Evolutionary conservation across 1,140 invertebrate genomes (phyloP).

Genomic region (Dreissena rostriformis): DNA sequence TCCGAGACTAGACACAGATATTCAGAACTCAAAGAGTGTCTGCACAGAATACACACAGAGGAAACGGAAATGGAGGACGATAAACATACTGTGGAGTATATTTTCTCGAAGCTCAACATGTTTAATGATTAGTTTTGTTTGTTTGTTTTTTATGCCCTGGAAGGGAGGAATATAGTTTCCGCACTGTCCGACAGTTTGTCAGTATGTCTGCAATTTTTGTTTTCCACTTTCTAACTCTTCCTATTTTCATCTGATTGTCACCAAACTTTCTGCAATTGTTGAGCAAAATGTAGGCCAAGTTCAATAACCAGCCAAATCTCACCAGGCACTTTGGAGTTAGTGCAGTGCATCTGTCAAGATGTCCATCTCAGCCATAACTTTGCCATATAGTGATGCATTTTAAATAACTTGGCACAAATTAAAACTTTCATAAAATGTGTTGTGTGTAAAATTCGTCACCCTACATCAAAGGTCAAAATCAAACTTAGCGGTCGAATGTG

Average conservation of each 20-base stretch:
- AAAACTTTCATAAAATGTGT: background rate
- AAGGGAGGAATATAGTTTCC: background rate
- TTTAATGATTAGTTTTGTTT: slow-evolving; percentile 23
- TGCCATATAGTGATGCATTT: background rate
- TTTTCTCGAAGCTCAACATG: slow-evolving; percentile 43
- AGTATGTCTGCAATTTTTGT: background rate
- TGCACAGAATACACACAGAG: slow-evolving; percentile 68
- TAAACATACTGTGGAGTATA: slow-evolving; percentile 60
- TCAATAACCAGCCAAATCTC: background rate
- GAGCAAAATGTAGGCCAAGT: background rate
- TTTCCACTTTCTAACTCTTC: background rate
- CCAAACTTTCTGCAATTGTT: background rate
- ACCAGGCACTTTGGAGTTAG: background rate
- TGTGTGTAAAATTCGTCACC: background rate
- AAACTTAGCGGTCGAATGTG: background rate
- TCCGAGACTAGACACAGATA: slow-evolving; percentile 70
- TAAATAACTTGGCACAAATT: background rate
- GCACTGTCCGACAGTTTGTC: background rate
- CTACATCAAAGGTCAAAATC: background rate
- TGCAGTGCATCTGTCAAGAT: background rate
- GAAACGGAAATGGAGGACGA: slow-evolving; percentile 67
- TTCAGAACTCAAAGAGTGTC: slow-evolving; percentile 70
- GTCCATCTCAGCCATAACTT: background rate
- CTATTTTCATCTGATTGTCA: background rate
- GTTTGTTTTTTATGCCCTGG: background rate